Conservation (phyloP, 2,888 invertebrate genomes). For the Dicyrtoma fusca region DNA sequence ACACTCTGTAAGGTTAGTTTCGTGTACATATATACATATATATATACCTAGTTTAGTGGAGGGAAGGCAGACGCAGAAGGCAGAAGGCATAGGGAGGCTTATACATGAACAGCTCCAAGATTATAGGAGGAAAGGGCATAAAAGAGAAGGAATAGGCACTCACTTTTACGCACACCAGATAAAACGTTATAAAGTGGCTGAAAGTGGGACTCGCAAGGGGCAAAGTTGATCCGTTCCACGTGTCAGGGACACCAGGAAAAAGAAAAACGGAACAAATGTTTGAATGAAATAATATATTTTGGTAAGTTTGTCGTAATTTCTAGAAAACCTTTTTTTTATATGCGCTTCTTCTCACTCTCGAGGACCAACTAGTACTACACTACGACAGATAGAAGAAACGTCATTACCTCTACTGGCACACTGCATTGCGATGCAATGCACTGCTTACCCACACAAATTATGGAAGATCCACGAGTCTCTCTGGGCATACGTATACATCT, state of each 20-base stretch:
- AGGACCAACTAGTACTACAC: too few species aligned
- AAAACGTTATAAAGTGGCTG: slow-evolving; percentile 12
- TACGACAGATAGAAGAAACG: too few species aligned
- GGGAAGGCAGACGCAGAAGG: too few species aligned
- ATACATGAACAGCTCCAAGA: background rate
- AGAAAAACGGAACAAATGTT: slow-evolving; percentile 16
- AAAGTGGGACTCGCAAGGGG: slow-evolving; percentile 42
- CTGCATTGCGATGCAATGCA: too few species aligned
- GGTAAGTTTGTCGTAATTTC: slow-evolving; percentile 3
- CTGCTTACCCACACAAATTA: slow-evolving; percentile 18
- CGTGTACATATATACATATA: too few species aligned
- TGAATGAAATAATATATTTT: background rate
- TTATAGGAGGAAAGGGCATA: background rate
- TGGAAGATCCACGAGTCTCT: background rate
- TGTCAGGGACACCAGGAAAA: slow-evolving; percentile 41
- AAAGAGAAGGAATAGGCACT: background rate
- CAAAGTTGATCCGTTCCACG: slow-evolving; percentile 47
- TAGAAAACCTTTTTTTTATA: slow-evolving; percentile 15
- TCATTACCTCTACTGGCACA: background rate
- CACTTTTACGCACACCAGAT: slow-evolving; percentile 12
- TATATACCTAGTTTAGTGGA: background rate
- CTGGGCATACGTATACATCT: background rate
- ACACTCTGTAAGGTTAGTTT: too few species aligned
- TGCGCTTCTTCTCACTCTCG: too few species aligned
- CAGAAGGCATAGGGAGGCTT: background rate